phyloP scores from a whole-genome alignment of 2,113 vertebrate species.

The Isurus oxyrinchus region DNA sequence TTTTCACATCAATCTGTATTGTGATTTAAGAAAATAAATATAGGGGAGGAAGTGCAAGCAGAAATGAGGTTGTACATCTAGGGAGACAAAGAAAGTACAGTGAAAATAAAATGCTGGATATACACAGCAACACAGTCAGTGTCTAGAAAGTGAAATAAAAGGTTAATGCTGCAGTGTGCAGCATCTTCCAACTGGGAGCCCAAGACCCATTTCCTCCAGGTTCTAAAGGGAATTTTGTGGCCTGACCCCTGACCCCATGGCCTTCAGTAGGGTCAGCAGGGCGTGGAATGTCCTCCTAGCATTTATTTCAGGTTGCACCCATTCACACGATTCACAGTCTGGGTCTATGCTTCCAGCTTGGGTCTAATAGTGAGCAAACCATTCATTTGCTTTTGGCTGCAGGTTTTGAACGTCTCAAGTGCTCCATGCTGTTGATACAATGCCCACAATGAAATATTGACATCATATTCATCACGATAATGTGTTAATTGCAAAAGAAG shows the following conservation, averaged over 20 bases:
- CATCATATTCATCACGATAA: background rate
- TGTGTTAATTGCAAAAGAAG: background rate
- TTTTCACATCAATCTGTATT: background rate
- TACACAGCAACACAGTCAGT: background rate
- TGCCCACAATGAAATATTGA: background rate
- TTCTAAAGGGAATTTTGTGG: background rate
- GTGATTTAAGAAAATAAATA: background rate
- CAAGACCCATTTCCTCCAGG: background rate
- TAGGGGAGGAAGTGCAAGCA: background rate
- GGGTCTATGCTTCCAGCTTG: background rate
- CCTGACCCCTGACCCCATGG: background rate
- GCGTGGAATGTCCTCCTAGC: background rate
- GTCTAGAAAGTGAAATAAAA: background rate
- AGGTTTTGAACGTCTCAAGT: background rate
- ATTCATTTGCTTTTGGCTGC: background rate
- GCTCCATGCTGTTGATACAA: background rate
- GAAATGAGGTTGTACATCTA: background rate
- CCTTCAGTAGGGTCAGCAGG: background rate
- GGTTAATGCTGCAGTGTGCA: background rate
- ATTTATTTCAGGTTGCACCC: background rate
- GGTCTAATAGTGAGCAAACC: background rate
- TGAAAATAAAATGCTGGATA: background rate
- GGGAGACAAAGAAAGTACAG: background rate
- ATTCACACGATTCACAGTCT: background rate
- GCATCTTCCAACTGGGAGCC: background rate